Conservation (phyloP, 2,888 invertebrate genomes). For the Caradrina clavipalpis region DNA sequence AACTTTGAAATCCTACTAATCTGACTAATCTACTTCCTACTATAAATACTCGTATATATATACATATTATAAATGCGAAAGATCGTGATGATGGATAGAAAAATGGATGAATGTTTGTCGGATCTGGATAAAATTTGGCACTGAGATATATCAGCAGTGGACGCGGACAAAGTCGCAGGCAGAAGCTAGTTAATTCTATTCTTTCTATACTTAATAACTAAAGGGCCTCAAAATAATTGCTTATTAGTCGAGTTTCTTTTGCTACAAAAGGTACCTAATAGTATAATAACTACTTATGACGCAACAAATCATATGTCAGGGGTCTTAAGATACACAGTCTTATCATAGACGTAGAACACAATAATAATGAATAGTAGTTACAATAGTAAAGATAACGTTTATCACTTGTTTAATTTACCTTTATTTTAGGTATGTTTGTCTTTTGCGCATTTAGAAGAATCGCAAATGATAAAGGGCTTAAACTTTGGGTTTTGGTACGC, state of each 20-base stretch:
- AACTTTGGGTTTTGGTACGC: background rate
- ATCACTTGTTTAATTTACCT: conserved; percentile 37
- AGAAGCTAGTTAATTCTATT: background rate
- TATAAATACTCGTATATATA: too few species aligned
- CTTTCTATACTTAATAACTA: too few species aligned
- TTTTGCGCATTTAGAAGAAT: conserved; percentile 20
- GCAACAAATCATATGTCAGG: conserved; percentile 43
- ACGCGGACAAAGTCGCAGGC: too few species aligned
- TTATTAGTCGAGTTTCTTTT: too few species aligned
- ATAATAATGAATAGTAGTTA: conserved; percentile 14
- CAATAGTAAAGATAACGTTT: conserved; percentile 38
- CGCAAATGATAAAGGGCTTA: conserved; percentile 5
- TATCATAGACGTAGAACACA: conserved; percentile 42
- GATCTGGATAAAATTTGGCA: too few species aligned
- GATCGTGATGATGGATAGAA: too few species aligned
- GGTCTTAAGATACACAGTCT: conserved; percentile 11
- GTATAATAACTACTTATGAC: conserved; percentile 11
- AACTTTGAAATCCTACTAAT: background rate
- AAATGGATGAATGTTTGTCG: too few species aligned
- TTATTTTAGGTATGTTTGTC: background rate
- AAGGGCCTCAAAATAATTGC: too few species aligned
- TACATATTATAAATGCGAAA: too few species aligned
- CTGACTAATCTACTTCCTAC: too few species aligned
- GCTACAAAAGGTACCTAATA: background rate
- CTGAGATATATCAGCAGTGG: too few species aligned